A percentile compares a stretch with the other conserved stretches of the same genome.
These are phyloP conservation scores for Linnaemya tessellans DNA, from an alignment of 2,888 invertebrate genomes.

Conservation along the genomic window DNA sequence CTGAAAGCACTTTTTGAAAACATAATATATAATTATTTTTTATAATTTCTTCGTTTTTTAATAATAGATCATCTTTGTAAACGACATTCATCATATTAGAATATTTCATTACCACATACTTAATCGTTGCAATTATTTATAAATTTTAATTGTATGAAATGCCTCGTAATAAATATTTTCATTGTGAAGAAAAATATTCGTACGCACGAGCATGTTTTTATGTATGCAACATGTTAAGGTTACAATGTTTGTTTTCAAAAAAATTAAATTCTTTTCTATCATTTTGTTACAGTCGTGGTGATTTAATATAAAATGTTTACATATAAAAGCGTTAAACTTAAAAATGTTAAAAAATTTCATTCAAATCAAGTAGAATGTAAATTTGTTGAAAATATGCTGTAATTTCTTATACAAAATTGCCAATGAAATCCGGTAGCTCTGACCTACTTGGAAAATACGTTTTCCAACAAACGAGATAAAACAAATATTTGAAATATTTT, in stretches of 20 bases:
- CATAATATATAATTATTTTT: background rate
- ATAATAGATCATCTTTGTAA: too few species aligned
- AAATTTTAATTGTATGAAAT: too few species aligned
- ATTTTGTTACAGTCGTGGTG: background rate
- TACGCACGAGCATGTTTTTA: too few species aligned
- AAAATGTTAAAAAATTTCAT: background rate
- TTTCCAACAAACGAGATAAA: constrained; percentile 6
- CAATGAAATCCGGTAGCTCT: constrained; percentile 40
- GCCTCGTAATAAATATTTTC: too few species aligned
- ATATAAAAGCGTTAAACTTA: background rate
- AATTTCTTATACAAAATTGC: background rate
- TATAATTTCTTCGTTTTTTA: too few species aligned
- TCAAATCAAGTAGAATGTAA: background rate
- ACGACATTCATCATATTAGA: too few species aligned
- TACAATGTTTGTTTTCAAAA: background rate
- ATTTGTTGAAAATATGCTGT: background rate
- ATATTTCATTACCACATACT: too few species aligned
- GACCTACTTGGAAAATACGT: constrained; percentile 29
- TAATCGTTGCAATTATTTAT: too few species aligned
- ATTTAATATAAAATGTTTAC: background rate
- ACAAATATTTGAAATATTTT: constrained; percentile 45
- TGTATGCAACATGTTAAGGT: background rate
- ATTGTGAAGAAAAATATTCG: too few species aligned
- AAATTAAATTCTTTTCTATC: background rate
- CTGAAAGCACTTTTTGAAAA: too few species aligned